A percentile compares a stretch with the other conserved stretches of the same genome.
These are phyloP conservation scores for Microvelia longipes DNA, from an alignment of 1,140 invertebrate genomes.

Conservation along the genomic window DNA sequence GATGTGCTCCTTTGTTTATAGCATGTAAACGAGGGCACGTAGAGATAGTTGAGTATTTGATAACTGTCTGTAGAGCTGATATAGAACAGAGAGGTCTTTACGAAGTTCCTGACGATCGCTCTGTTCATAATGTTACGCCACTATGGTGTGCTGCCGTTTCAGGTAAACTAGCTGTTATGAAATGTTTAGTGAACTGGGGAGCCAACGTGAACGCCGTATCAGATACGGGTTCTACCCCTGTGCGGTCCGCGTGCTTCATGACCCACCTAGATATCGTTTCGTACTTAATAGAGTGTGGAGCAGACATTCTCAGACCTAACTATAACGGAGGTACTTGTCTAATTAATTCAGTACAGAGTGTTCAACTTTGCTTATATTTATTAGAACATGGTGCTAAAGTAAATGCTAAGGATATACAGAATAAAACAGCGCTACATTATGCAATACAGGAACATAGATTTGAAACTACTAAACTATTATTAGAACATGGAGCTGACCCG, in stretches of 20 bases:
- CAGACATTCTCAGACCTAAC: constrained; percentile 72
- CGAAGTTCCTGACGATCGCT: constrained; percentile 51
- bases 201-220: constrained; percentile 72
- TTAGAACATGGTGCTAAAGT: constrained; percentile 60
- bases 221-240: constrained; percentile 75
- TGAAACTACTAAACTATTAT: constrained; percentile 66
- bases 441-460: constrained; percentile 56
- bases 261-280: constrained; percentile 60
- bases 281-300: constrained; percentile 66
- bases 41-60: constrained; percentile 76
- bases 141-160: constrained; percentile 86
- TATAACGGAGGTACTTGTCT: constrained; percentile 85
- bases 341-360: constrained; percentile 83
- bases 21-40: constrained; percentile 69
- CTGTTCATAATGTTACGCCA: constrained; percentile 68
- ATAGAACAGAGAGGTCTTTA: constrained; percentile 69
- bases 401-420: constrained; percentile 76
- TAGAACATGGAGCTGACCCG: constrained; percentile 65
- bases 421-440: constrained; percentile 85
- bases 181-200: constrained; percentile 58
- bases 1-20: constrained; percentile 73
- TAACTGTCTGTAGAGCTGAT: constrained; percentile 62
- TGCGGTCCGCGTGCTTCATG: constrained; percentile 85
- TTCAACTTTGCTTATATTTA: constrained; percentile 62
- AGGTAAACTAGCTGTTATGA: constrained; percentile 62